Base-by-base conservation (phyloP, 2,113 vertebrate genomes). In the Coreoperca whiteheadi region DNA sequence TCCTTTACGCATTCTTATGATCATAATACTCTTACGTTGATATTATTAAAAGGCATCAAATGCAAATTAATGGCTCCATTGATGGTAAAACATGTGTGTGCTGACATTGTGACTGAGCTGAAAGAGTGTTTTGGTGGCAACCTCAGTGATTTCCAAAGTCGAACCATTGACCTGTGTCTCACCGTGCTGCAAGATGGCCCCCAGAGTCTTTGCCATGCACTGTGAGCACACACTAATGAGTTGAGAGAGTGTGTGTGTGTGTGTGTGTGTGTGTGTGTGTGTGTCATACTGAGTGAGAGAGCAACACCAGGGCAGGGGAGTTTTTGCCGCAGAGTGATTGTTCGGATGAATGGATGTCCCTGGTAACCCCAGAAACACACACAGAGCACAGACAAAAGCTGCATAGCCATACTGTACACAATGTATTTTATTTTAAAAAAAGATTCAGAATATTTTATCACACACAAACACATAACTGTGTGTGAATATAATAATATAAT, bases 181-280 rank as follows among this genome's bases (percentile, higher is more conserved):
- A 57, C 79, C 23, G 43, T 85, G 85, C 75, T 79, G 88, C 77
- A 79, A 63, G 70, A 83, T 83, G 81, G 84, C 77, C 67, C 67
- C 32, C 32, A 32, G n/a, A 78, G 74, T 77, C 56, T 61, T 77
- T 75, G 75, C 73, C 60, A 88, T 78, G 81, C 72, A 71, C 82
- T 53, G 82, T 68, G 83, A 87, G 79, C 90, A 77, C 83, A 73
- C 69, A 64, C 76, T 83, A 91, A 91, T 90, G 82, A 89, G 88
- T 57, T 85, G 54, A 25, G 57, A 84, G 16, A 67, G 4, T 74
- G 71, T 43, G 74, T 53, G 69, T 65, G 82, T 28, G 71, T 66
- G 59, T 77, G 77, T 83, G 65, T 79, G 72, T 63, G 74, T 41
- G 76, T 71, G 53, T 63, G 67, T 71, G 51, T 25, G 81, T 46